Conservation (phyloP, 2,797 vertebrate species). For the Adrianichthys oophorus region DNA sequence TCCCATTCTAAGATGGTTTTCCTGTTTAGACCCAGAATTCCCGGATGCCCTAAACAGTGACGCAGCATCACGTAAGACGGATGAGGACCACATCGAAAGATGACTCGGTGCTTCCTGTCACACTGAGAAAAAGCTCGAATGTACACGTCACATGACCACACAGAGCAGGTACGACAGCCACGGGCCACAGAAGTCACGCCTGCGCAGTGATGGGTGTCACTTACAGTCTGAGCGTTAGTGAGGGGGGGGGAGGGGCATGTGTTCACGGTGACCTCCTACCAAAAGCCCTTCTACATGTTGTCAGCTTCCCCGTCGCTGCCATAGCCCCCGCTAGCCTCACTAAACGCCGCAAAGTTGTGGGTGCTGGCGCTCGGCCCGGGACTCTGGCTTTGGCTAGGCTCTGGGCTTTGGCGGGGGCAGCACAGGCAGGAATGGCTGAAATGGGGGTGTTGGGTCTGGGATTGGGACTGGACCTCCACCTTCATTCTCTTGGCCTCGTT, state of each 20-base stretch:
- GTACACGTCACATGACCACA: conserved; percentile 69
- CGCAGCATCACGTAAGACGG: background rate
- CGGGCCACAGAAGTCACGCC: background rate
- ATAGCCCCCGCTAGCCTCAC: conserved; percentile 91
- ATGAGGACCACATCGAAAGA: conserved; percentile 35
- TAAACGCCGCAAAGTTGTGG: conserved; percentile 92
- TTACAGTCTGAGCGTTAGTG: conserved; percentile 68
- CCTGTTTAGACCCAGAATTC: too few relatives aligned
- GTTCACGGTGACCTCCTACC: conserved; percentile 27
- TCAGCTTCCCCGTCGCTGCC: conserved; percentile 88
- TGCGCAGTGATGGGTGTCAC: conserved; percentile 40
- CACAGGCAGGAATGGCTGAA: conserved; percentile 38
- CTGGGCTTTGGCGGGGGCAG: conserved; percentile 48
- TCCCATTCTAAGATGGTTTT: too few relatives aligned
- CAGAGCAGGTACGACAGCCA: conserved; percentile 38
- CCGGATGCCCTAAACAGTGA: too few relatives aligned
- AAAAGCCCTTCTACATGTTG: conserved; percentile 65
- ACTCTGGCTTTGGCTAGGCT: conserved; percentile 46
- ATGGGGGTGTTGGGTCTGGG: conserved; percentile 70
- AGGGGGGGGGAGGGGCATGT: conserved; percentile 23
- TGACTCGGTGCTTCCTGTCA: conserved; percentile 55
- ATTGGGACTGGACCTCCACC: conserved; percentile 87
- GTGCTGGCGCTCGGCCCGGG: conserved; percentile 76
- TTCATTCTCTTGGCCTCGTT: conserved; percentile 99
- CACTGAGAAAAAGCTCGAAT: conserved; percentile 45